Percentiles rank a stretch among this genome's conserved stretches.
These are phyloP conservation scores for Hypomesus transpacificus DNA, from an alignment of 2,113 vertebrate species.

Conservation along the genomic window DNA sequence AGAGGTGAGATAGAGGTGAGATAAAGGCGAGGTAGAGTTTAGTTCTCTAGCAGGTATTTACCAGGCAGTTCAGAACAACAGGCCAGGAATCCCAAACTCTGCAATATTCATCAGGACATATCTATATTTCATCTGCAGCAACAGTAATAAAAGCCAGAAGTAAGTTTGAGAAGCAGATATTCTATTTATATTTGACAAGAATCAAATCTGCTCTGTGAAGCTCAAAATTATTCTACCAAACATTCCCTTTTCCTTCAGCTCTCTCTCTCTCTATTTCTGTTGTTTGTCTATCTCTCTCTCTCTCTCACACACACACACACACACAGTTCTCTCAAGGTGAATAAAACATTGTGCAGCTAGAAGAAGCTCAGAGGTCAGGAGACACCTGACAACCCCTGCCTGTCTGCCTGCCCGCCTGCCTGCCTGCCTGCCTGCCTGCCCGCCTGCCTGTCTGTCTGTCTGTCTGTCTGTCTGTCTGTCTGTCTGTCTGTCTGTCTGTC, in stretches of 20 bases:
- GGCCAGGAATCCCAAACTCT: conserved; percentile 24
- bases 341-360: no score
- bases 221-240: not conserved
- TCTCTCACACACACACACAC: not conserved
- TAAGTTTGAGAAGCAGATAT: not conserved
- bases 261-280: not conserved
- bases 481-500: not conserved
- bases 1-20: not conserved
- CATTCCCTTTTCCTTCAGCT: no score
- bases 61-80: conserved; percentile 29
- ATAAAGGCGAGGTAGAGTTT: conserved; percentile 3
- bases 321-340: not conserved
- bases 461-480: not conserved
- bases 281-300: not conserved
- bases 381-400: not conserved
- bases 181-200: not conserved
- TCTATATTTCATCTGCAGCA: conserved; percentile 40
- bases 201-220: not conserved
- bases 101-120: conserved; percentile 42
- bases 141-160: not conserved
- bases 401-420: not conserved
- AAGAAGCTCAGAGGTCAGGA: no score
- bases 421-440: not conserved
- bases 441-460: not conserved
- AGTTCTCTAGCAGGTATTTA: conserved; percentile 32